Conservation (phyloP, 2,888 invertebrate species). For the Mythimna albipuncta region DNA sequence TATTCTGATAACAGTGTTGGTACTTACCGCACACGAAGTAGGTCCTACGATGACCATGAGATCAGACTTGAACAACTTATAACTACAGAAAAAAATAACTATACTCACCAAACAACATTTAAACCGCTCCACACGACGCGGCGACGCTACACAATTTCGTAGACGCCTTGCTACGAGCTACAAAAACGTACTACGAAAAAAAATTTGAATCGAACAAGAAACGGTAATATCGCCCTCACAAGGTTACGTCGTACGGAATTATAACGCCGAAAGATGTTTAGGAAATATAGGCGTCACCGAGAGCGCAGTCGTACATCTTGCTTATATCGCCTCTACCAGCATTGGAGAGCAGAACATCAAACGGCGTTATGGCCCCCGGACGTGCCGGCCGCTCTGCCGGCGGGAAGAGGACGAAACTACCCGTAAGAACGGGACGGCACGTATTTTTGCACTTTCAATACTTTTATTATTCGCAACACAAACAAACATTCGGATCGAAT, state of each 20-base stretch:
- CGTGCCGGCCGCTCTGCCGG: constrained; percentile 84
- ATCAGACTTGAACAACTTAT: constrained; percentile 13
- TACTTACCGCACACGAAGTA: constrained; percentile 7
- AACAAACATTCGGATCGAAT: constrained; percentile 83
- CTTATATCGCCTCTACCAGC: constrained; percentile 87
- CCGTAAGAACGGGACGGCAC: constrained; percentile 74
- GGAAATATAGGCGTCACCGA: constrained; percentile 90
- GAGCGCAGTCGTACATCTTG: constrained; percentile 90
- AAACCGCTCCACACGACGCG: constrained; percentile 15
- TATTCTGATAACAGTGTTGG: constrained; percentile 1
- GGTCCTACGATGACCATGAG: not conserved
- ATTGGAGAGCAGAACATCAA: constrained; percentile 91
- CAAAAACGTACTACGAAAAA: constrained; percentile 37
- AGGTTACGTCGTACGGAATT: constrained; percentile 84
- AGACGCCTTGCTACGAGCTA: constrained; percentile 38
- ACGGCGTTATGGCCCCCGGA: constrained; percentile 89
- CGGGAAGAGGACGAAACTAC: constrained; percentile 79
- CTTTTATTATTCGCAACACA: constrained; percentile 87
- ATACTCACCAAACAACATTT: constrained; percentile 42
- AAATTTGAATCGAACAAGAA: constrained; percentile 49
- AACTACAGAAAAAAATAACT: constrained; percentile 5
- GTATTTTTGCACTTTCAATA: constrained; percentile 85
- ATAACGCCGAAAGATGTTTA: constrained; percentile 89
- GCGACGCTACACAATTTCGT: constrained; percentile 38
- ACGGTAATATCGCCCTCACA: constrained; percentile 75